These are phyloP conservation scores for Meteorus cinctellus DNA, from an alignment of 2,888 invertebrate genomes.

Conservation along the genomic window DNA sequence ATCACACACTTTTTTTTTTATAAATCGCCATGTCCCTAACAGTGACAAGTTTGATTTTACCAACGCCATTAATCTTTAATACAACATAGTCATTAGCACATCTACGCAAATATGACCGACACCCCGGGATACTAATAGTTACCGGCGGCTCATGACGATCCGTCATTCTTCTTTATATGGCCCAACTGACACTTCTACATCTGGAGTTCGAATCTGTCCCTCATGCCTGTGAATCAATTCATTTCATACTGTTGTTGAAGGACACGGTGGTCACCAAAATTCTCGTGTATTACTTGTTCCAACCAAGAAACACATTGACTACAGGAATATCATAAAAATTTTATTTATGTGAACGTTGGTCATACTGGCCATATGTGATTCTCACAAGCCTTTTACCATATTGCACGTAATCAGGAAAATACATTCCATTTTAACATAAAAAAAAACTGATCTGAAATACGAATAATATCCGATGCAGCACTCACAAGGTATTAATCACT, in stretches of 20 bases:
- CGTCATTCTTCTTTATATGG: constrained; percentile 58
- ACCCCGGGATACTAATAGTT: constrained; percentile 58
- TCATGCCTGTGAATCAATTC: neutral
- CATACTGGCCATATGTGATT: neutral
- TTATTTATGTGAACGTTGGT: neutral
- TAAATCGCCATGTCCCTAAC: neutral
- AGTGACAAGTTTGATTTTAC: neutral
- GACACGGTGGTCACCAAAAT: neutral
- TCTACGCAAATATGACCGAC: constrained; percentile 33
- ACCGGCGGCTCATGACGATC: constrained; percentile 65
- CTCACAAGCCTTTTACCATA: neutral
- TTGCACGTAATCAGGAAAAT: neutral
- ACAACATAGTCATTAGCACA: neutral
- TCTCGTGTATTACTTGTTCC: neutral
- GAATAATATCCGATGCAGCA: too few species aligned
- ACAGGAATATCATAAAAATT: neutral
- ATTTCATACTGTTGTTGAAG: neutral
- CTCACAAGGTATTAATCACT: too few species aligned
- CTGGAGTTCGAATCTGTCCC: constrained; percentile 53
- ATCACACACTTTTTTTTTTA: neutral
- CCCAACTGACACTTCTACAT: constrained; percentile 55
- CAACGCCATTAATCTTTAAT: neutral
- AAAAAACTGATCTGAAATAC: too few species aligned
- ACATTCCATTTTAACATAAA: too few species aligned
- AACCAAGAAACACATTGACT: neutral